Conservation (phyloP, 2,888 invertebrate genomes). For the Eupithecia inturbata region DNA sequence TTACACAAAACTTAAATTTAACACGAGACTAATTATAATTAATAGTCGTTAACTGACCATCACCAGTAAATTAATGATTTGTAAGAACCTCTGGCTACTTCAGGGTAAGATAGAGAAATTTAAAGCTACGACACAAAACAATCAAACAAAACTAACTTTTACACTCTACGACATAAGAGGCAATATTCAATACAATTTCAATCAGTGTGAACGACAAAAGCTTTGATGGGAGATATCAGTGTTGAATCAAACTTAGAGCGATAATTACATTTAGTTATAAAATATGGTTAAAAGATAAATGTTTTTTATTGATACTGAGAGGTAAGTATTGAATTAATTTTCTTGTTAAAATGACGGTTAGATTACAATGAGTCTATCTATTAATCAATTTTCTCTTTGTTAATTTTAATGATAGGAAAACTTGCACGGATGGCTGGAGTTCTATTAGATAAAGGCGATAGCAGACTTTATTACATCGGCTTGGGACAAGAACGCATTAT, state of each 20-base stretch:
- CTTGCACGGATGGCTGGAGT: not conserved
- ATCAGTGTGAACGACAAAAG: constrained; percentile 30
- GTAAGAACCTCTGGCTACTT: constrained; percentile 66
- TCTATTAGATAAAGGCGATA: not conserved
- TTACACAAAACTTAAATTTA: constrained; percentile 55
- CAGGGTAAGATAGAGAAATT: constrained; percentile 44
- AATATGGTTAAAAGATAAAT: constrained; percentile 15
- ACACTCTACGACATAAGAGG: constrained; percentile 14
- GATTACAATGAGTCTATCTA: not conserved
- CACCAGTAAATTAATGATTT: constrained; percentile 75
- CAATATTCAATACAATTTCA: constrained; percentile 10
- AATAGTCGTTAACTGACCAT: constrained; percentile 73
- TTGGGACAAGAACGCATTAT: not conserved
- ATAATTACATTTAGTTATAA: constrained; percentile 40
- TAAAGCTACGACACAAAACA: constrained; percentile 14
- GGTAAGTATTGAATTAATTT: not conserved
- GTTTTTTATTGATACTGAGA: constrained; percentile 33
- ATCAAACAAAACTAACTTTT: constrained; percentile 30
- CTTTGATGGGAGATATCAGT: constrained; percentile 34
- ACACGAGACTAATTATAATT: constrained; percentile 78
- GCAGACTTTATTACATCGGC: not conserved
- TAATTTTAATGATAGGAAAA: not conserved
- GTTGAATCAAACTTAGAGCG: constrained; percentile 29
- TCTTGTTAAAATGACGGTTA: not conserved
- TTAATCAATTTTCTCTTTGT: constrained; percentile 3